Evolutionary conservation across 2,797 vertebrate species (phyloP).

Genomic region (Emydoidea blandingii): DNA sequence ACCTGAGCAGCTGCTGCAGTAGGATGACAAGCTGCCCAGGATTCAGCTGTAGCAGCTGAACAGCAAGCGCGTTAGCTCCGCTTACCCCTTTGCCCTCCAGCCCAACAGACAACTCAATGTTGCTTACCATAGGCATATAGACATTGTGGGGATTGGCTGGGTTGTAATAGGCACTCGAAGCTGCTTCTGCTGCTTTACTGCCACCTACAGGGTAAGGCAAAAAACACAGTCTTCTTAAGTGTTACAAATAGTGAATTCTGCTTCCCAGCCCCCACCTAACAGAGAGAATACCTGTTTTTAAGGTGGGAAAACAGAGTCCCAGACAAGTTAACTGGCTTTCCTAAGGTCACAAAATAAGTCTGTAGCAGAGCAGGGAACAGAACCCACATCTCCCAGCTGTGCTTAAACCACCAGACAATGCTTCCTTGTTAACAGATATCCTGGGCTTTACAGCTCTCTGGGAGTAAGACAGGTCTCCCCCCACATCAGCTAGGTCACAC

Average conservation of each 20-base stretch:
- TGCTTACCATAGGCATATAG: conserved; percentile 93
- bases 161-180: conserved; percentile 91
- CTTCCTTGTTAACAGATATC: background rate
- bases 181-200: conserved; percentile 88
- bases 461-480: background rate
- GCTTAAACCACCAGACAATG: background rate
- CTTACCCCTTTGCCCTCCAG: too few relatives aligned
- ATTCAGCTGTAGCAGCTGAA: too few relatives aligned
- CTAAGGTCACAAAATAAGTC: background rate
- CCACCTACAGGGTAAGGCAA: conserved; percentile 72
- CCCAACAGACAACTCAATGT: background rate
- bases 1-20: too few relatives aligned
- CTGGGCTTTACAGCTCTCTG: background rate
- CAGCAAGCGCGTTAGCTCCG: background rate
- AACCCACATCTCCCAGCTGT: background rate
- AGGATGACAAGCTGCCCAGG: background rate
- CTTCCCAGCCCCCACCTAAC: too few relatives aligned
- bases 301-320: background rate
- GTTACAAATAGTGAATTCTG: background rate
- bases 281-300: too few relatives aligned
- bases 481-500: background rate
- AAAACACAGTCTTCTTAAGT: background rate
- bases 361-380: background rate
- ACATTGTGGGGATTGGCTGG: conserved; percentile 92
- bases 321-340: background rate